A percentile compares a stretch with the other conserved stretches of the same genome.
Conservation (phyloP, 2,888 invertebrate genomes). For the Clanis bilineata region DNA sequence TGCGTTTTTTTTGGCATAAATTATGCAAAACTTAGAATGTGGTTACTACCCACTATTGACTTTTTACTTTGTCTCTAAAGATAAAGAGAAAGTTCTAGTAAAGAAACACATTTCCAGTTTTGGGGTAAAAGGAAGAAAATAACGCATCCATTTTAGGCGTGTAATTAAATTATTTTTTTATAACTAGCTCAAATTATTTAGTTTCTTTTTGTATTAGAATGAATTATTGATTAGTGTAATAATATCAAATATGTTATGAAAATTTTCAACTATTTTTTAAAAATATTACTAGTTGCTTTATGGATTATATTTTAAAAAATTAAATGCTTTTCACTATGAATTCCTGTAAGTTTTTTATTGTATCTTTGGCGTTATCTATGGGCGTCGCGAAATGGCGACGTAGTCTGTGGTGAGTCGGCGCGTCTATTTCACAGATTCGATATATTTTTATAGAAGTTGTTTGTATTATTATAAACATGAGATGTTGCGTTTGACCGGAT, state of each 20-base stretch:
- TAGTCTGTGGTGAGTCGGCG: not conserved
- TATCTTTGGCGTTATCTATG: not conserved
- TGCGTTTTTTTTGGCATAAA: not conserved
- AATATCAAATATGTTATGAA: conserved; percentile 6
- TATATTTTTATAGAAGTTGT: conserved; percentile 9
- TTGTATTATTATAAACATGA: conserved; percentile 7
- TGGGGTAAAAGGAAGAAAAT: not conserved
- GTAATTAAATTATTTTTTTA: not conserved
- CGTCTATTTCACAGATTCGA: not conserved
- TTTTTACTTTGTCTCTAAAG: no score
- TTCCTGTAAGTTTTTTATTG: conserved; percentile 5
- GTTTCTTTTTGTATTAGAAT: conserved; percentile 6
- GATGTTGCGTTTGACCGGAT: not conserved
- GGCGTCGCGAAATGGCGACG: not conserved
- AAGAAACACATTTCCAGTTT: no score
- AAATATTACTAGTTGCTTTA: conserved; percentile 5
- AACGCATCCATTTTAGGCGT: not conserved
- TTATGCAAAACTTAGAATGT: not conserved
- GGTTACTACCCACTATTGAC: no score
- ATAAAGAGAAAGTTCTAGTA: no score
- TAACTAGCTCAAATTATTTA: conserved; percentile 3
- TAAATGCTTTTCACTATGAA: conserved; percentile 13
- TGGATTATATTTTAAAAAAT: conserved; percentile 10
- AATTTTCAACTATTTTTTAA: conserved; percentile 3
- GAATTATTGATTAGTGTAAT: conserved; percentile 5